Percentiles rank a stretch among this genome's conserved stretches.
Evolutionary conservation across 37 sponge, comb jelly and placozoan species (phyloP).

Genomic region (Hormiphora californensis): DNA sequence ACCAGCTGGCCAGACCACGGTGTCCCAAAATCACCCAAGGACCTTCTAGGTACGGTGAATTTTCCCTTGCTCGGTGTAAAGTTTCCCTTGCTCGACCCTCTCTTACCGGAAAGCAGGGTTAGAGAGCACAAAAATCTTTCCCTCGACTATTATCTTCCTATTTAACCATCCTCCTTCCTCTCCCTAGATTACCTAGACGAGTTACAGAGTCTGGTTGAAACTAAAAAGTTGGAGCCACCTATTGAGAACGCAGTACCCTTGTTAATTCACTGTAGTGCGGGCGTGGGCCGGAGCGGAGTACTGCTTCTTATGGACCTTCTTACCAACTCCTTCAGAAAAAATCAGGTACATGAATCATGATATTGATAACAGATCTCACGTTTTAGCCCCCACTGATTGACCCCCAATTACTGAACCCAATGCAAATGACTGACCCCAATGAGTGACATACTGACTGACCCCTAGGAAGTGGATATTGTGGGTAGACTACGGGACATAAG

Average conservation of each 20-base stretch:
- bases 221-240: neutral
- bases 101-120: too few species aligned
- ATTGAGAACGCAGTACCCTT: neutral
- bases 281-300: constrained; percentile 46
- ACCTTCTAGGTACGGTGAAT: neutral
- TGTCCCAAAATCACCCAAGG: constrained; percentile 31
- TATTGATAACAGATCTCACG: neutral
- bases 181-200: constrained; percentile 16
- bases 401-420: too few species aligned
- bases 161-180: neutral
- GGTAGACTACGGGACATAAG: neutral
- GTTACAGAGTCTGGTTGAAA: neutral
- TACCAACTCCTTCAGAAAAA: neutral
- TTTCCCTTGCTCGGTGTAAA: too few species aligned
- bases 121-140: neutral
- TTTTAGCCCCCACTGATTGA: neutral
- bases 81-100: too few species aligned
- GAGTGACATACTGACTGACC: neutral
- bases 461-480: neutral
- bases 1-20: constrained; percentile 52
- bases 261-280: constrained; percentile 42
- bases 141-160: neutral
- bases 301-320: constrained; percentile 41
- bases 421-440: too few species aligned
- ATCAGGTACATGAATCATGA: neutral